A percentile compares a stretch with the other conserved stretches of the same genome.
phyloP scores from a whole-genome alignment of 2,113 vertebrate genomes.

The Bufo bufo region DNA sequence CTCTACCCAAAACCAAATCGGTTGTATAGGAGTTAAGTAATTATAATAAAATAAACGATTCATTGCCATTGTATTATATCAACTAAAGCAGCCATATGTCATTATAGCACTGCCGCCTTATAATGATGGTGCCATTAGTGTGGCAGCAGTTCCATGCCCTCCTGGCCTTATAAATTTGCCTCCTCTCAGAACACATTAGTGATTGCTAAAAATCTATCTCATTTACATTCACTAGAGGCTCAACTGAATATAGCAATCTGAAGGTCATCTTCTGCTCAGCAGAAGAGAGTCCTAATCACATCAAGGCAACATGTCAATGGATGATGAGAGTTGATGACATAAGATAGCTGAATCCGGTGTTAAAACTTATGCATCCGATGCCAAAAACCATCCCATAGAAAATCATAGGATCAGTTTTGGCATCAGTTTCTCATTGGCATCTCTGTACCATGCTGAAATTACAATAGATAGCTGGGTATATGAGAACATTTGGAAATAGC shows the following conservation, averaged over 20 bases:
- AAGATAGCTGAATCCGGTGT: not conserved
- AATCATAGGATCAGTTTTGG: no score
- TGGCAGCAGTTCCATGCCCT: not conserved
- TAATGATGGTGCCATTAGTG: not conserved
- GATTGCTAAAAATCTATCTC: not conserved
- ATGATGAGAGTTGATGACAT: not conserved
- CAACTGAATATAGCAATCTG: not conserved
- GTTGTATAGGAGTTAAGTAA: not conserved
- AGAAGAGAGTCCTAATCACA: not conserved
- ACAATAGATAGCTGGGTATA: no score
- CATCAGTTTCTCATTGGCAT: no score
- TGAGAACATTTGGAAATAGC: not conserved
- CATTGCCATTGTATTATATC: not conserved
- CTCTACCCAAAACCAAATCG: not conserved
- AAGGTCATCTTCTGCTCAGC: not conserved
- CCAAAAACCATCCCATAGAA: no score
- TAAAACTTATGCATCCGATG: not conserved
- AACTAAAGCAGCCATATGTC: not conserved
- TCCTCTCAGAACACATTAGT: not conserved
- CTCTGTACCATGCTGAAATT: no score
- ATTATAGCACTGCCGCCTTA: not conserved
- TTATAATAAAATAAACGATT: not conserved
- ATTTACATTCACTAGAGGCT: slow-evolving; percentile 14
- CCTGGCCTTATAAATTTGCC: not conserved
- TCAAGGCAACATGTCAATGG: not conserved